phyloP scores from a whole-genome alignment of 2,888 invertebrate genomes.

The Saturnia pavonia region DNA sequence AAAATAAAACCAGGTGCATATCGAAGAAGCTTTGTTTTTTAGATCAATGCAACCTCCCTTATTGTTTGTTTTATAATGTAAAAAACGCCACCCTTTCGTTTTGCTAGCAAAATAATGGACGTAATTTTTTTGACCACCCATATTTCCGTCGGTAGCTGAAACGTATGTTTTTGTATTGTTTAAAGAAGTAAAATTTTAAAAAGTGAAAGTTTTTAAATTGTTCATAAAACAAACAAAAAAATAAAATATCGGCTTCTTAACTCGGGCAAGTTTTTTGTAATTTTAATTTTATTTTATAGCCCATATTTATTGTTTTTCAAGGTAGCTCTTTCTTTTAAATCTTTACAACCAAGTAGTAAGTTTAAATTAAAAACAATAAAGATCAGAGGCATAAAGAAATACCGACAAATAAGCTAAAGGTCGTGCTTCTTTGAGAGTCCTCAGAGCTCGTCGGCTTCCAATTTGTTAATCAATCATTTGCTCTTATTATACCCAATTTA shows the following conservation, averaged over 20 bases:
- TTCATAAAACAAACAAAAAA: constrained; percentile 15
- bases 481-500: not conserved
- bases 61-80: constrained; percentile 68
- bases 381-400: not conserved
- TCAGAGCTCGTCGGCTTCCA: not conserved
- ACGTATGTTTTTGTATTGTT: constrained; percentile 35
- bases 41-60: constrained; percentile 37
- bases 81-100: constrained; percentile 54
- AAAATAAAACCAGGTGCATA: constrained; percentile 72
- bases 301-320: not conserved
- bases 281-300: constrained; percentile 10
- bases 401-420: not conserved
- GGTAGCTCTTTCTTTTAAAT: not conserved
- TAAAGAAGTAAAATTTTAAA: constrained; percentile 49
- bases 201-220: constrained; percentile 60
- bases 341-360: not conserved
- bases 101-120: constrained; percentile 34
- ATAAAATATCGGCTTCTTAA: constrained; percentile 29
- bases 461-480: not conserved
- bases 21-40: constrained; percentile 61
- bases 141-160: constrained; percentile 55
- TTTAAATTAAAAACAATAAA: not conserved
- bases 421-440: not conserved
- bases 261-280: constrained; percentile 26
- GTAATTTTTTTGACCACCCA: constrained; percentile 40